phyloP scores from a whole-genome alignment of 30 jellyfish, hydroid and myxozoan genomes.

The Pseudorhiza aurosa region DNA sequence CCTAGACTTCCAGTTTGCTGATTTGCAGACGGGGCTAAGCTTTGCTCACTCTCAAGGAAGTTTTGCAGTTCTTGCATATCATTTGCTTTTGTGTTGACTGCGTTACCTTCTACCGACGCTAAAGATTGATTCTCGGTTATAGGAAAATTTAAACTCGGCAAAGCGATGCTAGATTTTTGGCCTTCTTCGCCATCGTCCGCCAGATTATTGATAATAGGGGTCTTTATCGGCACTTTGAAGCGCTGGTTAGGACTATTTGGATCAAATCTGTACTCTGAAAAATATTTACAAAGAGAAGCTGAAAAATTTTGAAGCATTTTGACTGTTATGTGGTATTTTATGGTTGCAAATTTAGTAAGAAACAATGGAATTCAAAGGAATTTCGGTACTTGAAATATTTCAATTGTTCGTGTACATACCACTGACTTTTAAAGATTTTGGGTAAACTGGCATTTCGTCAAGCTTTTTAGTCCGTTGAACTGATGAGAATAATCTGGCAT shows the following conservation, averaged over 20 bases:
- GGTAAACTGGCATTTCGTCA: constrained; percentile 96
- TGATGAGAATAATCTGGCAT: constrained; percentile 61
- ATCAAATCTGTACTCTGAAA: constrained; percentile 69
- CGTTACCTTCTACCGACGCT: background rate
- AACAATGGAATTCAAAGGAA: no score
- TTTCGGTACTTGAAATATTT: no score
- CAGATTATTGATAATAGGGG: background rate
- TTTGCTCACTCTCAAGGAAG: constrained; percentile 41
- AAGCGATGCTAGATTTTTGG: constrained; percentile 48
- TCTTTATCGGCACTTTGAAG: constrained; percentile 55
- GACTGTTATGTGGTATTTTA: no score
- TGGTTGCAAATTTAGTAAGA: no score
- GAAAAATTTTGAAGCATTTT: no score
- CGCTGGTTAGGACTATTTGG: constrained; percentile 77
- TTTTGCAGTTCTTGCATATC: constrained; percentile 61
- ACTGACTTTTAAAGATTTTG: constrained; percentile 75
- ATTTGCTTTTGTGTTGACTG: background rate
- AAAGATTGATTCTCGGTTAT: background rate
- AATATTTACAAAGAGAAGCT: background rate
- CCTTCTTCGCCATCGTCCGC: constrained; percentile 36
- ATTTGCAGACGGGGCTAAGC: constrained; percentile 28
- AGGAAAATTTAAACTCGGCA: background rate
- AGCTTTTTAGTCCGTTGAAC: constrained; percentile 65
- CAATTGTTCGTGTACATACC: no score
- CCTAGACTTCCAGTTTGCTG: constrained; percentile 11